Evolutionary conservation across 2,113 vertebrate species (phyloP).

Genomic region (Dissostichus mawsoni): DNA sequence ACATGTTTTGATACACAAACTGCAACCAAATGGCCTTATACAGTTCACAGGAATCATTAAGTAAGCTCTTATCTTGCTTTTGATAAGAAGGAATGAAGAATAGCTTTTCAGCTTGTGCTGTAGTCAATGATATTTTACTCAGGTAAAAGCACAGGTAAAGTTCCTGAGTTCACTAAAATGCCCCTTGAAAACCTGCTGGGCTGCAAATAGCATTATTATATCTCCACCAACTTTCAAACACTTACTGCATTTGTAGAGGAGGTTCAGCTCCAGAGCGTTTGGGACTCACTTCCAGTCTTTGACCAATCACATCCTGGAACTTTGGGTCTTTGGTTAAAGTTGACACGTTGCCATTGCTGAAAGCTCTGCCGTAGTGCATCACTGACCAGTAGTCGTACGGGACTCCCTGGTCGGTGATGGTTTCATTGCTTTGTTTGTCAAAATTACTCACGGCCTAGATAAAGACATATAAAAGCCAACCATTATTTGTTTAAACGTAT

Average conservation of each 20-base stretch:
- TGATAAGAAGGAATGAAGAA: too few relatives aligned
- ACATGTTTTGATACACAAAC: too few relatives aligned
- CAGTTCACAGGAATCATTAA: too few relatives aligned
- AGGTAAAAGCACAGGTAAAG: neutral
- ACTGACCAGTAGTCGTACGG: slow-evolving; percentile 75
- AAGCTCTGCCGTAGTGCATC: slow-evolving; percentile 88
- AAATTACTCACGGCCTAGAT: slow-evolving; percentile 44
- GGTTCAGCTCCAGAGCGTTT: slow-evolving; percentile 82
- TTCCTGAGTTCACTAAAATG: neutral
- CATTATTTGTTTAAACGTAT: neutral
- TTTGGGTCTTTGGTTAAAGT: slow-evolving; percentile 85
- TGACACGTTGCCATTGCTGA: slow-evolving; percentile 84
- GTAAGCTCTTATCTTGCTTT: too few relatives aligned
- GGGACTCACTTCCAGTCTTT: slow-evolving; percentile 89
- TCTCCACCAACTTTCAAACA: slow-evolving; percentile 4
- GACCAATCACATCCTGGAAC: slow-evolving; percentile 89
- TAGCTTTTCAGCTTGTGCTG: too few relatives aligned
- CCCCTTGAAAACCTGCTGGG: neutral
- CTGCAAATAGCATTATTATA: neutral
- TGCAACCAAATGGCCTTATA: too few relatives aligned
- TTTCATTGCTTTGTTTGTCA: rapidly evolving
- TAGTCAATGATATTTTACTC: neutral
- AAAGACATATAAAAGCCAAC: slow-evolving; percentile 15
- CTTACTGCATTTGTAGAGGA: slow-evolving; percentile 89
- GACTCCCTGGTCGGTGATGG: slow-evolving; percentile 23